Conservation (phyloP, 2,797 vertebrate species). For the Mastacembelus armatus region DNA sequence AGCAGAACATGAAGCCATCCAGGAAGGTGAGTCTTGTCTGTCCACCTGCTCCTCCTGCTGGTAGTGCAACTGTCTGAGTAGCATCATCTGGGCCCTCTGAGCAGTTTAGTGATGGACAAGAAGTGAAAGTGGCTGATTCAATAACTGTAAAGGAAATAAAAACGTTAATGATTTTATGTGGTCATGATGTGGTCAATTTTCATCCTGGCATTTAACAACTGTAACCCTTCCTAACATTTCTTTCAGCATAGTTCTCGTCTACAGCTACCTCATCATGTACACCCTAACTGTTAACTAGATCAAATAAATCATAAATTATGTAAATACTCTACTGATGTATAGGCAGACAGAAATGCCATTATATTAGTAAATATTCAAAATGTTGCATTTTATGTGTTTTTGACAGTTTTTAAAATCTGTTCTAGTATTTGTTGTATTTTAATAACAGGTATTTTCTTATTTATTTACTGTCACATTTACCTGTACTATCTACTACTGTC, state of each 20-base stretch:
- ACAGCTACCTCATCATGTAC: neutral
- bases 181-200: constrained; percentile 21
- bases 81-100: neutral
- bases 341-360: no score
- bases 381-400: no score
- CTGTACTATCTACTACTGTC: no score
- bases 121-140: constrained; percentile 1
- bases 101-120: neutral
- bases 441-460: no score
- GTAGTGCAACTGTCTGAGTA: constrained; percentile 20
- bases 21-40: neutral
- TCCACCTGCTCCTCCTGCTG: constrained; percentile 12
- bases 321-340: no score
- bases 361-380: no score
- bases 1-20: constrained; percentile 31
- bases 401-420: no score
- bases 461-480: no score
- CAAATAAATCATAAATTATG: no score
- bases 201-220: neutral
- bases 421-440: no score
- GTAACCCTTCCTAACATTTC: neutral
- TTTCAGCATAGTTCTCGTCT: constrained; percentile 17
- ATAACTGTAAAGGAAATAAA: constrained; percentile 51
- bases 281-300: neutral
- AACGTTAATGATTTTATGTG: neutral